Conservation (phyloP, 2,888 invertebrate genomes). For the Eupithecia abbreviata region DNA sequence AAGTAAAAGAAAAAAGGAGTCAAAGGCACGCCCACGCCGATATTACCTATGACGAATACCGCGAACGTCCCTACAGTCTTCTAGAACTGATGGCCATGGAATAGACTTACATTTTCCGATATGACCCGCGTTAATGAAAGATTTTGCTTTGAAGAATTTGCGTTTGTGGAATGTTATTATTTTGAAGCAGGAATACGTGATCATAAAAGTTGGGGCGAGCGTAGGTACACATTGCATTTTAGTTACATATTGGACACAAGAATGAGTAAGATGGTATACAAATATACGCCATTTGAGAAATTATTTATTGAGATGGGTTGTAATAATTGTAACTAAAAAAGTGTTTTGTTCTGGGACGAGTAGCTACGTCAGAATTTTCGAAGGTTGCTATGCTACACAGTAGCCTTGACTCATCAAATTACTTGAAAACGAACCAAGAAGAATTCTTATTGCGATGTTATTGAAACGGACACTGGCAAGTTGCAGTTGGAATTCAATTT, state of each 20-base stretch:
- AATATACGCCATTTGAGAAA: constrained; percentile 3
- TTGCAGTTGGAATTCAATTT: not conserved
- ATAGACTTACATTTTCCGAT: constrained; percentile 64
- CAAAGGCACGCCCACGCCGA: constrained; percentile 38
- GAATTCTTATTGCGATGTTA: not conserved
- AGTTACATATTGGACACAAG: constrained; percentile 25
- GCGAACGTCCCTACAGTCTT: constrained; percentile 65
- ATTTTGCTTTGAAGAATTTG: not conserved
- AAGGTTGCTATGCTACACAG: not conserved
- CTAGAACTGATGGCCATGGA: constrained; percentile 78
- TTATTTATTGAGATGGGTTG: constrained; percentile 21
- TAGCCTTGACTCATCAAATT: not conserved
- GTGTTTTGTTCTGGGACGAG: constrained; percentile 42
- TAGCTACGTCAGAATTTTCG: not conserved
- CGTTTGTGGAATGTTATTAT: not conserved
- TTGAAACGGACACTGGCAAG: not conserved
- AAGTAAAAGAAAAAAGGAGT: constrained; percentile 37
- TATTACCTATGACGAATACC: constrained; percentile 50
- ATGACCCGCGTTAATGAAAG: constrained; percentile 26
- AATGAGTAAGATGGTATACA: not conserved
- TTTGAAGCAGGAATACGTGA: not conserved
- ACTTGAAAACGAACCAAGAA: not conserved
- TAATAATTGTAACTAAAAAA: constrained; percentile 8
- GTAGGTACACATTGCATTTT: constrained; percentile 1
- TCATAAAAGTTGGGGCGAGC: not conserved